Percentiles rank a stretch among this genome's conserved stretches.
phyloP scores from a whole-genome alignment of 64 coral and sea anemone species.

The Pachyseris speciosa region DNA sequence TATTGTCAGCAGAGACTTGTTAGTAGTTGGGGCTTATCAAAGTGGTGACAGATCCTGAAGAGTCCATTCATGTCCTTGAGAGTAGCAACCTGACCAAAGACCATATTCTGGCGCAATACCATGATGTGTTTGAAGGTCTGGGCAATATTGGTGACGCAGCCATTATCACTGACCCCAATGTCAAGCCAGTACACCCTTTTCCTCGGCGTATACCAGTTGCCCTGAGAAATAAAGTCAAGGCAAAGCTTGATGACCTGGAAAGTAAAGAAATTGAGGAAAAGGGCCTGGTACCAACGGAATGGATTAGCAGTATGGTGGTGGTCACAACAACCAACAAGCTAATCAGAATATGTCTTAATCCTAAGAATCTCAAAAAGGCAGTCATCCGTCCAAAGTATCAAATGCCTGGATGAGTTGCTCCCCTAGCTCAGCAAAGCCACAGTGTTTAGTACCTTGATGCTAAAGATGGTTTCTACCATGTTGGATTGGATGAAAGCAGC shows the following conservation, averaged over 20 bases:
- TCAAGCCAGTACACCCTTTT: slow-evolving; percentile 49
- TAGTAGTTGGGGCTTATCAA: slow-evolving; percentile 54
- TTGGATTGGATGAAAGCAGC: slow-evolving; percentile 6
- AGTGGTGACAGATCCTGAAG: slow-evolving; percentile 29
- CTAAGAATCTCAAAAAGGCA: background rate
- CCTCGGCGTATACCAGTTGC: slow-evolving; percentile 14
- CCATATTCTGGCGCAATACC: slow-evolving; percentile 18
- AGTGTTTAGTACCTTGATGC: background rate
- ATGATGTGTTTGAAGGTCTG: slow-evolving; percentile 39
- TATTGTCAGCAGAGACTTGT: slow-evolving; percentile 34
- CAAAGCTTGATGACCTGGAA: slow-evolving; percentile 20
- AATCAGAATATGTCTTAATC: background rate
- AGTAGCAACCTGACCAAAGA: slow-evolving; percentile 43
- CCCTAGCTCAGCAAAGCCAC: slow-evolving; percentile 40
- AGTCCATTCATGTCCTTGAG: background rate
- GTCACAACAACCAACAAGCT: background rate
- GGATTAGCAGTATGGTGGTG: too few species aligned
- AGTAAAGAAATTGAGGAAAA: background rate
- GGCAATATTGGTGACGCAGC: slow-evolving; percentile 33
- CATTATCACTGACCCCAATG: slow-evolving; percentile 39
- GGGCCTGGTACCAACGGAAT: background rate
- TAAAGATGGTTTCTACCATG: slow-evolving; percentile 30
- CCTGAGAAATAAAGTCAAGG: slow-evolving; percentile 10
- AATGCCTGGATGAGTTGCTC: slow-evolving; percentile 11
- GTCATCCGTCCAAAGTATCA: background rate